Base-by-base conservation (phyloP, 2,888 invertebrate species). In the Pimpla rufipes region DNA sequence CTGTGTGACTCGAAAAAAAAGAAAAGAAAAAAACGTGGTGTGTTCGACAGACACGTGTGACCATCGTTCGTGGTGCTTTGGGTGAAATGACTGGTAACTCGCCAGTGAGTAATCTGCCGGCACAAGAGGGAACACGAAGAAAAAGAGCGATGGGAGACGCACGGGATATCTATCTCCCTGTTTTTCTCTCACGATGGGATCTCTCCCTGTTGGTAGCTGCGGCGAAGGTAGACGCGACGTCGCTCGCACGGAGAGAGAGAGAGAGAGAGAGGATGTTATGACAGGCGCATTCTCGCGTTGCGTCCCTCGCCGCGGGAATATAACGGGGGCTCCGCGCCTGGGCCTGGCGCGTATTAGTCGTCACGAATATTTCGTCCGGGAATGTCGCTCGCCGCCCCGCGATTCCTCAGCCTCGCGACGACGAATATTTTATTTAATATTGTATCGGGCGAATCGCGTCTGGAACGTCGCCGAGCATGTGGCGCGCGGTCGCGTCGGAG, bases 371-470 rank as follows among this genome's bases (percentile, higher is more conserved):
- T 45, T 55, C 40, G 50, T 52, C 55, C 18, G 21, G 18, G 57
- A 55, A 71, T 45, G 45, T 70, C n/a, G n/a, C 47, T 21, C 45
- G 23, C 0, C 18, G 16, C 47, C n/a, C n/a, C 50, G 29, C 66
- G 47, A 52, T 21, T 50, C 50, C 47, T 35, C 21, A 11, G 18
- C 11, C 35, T 40, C 57, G 70, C 11, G 50, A 1, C 23, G 16
- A 88, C 87, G 81, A 90, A 92, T 92, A 91, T 91, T 91, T 91
- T 88, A 91, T 91, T 92, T 92, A 91, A 93, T 92, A 29, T 29
- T n/a, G 5, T 29, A 91, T 91, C 89, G 90, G 90, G 90, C 80
- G 89, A 89, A 90, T 90, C 87, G 88, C 90, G 88, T 89, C 87
- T 88, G 87, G 90, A 90, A 91, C n/a, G 57, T 50, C 90, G 89